Base-by-base conservation (phyloP, 2,113 vertebrate genomes). In the Phylloscopus whistleri region DNA sequence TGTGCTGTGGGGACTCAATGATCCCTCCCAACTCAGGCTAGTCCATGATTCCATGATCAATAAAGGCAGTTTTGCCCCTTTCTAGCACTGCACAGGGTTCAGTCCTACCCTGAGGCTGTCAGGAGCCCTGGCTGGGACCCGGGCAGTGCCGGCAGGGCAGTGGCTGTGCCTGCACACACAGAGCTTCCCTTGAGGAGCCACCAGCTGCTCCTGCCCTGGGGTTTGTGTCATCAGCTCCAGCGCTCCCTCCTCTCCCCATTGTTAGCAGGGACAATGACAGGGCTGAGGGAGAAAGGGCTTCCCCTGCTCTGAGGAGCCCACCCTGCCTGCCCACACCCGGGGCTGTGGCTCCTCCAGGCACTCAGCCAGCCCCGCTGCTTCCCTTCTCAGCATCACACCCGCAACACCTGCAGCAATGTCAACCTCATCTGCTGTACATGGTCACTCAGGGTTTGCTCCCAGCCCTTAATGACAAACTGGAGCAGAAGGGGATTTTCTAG, bases 181-280 rank as follows among this genome's bases (percentile, higher is more conserved):
- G 95, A 77, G 82, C 88, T 53, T 10, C 85, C 63, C 95, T 95
- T 93, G 9, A 96, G 85, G 72, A 46, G 59, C 49, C 87, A 13
- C 13, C 96, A 97, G 95, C 96, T 97, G 96, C 88, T 84, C 17
- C 75, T 0, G 4, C 55, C 13, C 79, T 49, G 28, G 84, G 70
- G 44, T 48, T 93, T 73, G 95, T 84, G 94, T 95, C 96, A 96
- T 8, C 92, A 4, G 90, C 95, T 62, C 85, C 72, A 58, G 82
- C 8, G 0, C 63, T 66, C 2, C 6, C 87, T 86, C 72, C 55
- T 83, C 67, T 13, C 41, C 66, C 75, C 72, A 92, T 90, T 97
- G 95, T 93, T 28, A 46, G n/a, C 1, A 0, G 43, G 82, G 51
- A 96, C 95, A 96, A 95, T 66, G 78, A 88, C 49, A 23, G 2